A percentile compares a stretch with the other conserved stretches of the same genome.
phyloP scores from a whole-genome alignment of 2,113 vertebrate genomes.

The Apeltes quadracus region DNA sequence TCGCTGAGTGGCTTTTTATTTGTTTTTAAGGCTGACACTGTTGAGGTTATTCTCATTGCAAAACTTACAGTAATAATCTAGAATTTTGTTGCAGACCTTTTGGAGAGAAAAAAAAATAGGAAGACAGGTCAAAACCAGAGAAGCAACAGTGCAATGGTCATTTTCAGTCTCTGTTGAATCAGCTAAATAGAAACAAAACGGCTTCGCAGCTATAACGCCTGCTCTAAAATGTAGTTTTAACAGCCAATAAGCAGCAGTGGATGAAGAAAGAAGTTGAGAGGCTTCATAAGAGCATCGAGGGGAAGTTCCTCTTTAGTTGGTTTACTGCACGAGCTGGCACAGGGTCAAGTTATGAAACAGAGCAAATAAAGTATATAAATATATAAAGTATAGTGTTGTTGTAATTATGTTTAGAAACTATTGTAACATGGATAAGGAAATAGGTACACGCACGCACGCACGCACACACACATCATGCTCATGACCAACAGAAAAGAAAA shows the following conservation, averaged over 20 bases:
- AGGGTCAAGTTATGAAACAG: background rate
- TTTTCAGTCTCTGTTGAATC: background rate
- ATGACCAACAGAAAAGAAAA: too few species aligned
- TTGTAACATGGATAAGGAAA: background rate
- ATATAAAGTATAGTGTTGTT: background rate
- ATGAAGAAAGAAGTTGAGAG: background rate
- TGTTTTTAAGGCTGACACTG: conserved; percentile 1
- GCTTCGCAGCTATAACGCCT: background rate
- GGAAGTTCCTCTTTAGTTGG: background rate
- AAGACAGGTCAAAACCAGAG: background rate
- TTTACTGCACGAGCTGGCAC: background rate
- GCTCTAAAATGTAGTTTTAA: background rate
- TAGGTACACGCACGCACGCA: background rate
- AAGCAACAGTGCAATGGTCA: background rate
- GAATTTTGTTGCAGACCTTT: background rate
- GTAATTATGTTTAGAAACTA: background rate
- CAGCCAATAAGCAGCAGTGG: background rate
- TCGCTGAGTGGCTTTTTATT: conserved; percentile 4
- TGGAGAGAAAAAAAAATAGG: background rate
- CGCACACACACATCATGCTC: background rate
- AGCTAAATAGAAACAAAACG: background rate
- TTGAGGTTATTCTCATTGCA: background rate
- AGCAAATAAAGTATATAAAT: too few species aligned
- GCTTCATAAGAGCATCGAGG: background rate
- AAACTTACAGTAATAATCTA: background rate